Evolutionary conservation across 2,113 vertebrate genomes (phyloP).

Genomic region (Suncus etruscus): DNA sequence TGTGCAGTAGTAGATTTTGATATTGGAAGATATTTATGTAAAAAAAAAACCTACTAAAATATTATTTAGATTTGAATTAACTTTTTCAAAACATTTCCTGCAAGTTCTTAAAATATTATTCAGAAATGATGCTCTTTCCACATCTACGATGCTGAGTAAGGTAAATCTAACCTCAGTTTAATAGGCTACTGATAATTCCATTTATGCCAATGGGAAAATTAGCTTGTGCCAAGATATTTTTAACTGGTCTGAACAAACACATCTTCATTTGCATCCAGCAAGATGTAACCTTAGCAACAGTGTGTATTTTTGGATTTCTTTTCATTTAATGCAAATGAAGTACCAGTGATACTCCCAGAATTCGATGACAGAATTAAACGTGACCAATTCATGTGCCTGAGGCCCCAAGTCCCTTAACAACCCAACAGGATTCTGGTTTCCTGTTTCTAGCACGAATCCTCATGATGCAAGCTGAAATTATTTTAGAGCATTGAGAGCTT

Average conservation of each 20-base stretch:
- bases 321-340: constrained; percentile 89
- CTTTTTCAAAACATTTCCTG: background rate
- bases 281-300: constrained; percentile 90
- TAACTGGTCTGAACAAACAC: constrained; percentile 84
- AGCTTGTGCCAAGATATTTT: constrained; percentile 85
- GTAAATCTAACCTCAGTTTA: constrained; percentile 54
- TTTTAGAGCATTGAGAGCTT: constrained; percentile 8
- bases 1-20: background rate
- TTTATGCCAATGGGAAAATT: constrained; percentile 80
- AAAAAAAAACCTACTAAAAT: constrained; percentile 30
- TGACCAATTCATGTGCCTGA: constrained; percentile 72
- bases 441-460: constrained; percentile 1
- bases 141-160: constrained; percentile 67
- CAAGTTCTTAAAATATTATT: constrained; percentile 69
- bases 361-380: constrained; percentile 77
- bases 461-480: background rate
- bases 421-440: constrained; percentile 5
- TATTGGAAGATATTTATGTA: constrained; percentile 65
- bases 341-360: constrained; percentile 81
- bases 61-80: constrained; percentile 25
- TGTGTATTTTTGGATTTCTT: constrained; percentile 88
- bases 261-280: constrained; percentile 88
- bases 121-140: constrained; percentile 61
- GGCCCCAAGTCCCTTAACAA: background rate
- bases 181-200: constrained; percentile 65